Base-by-base conservation (phyloP, 2,888 invertebrate genomes). In the Meteorus colon region DNA sequence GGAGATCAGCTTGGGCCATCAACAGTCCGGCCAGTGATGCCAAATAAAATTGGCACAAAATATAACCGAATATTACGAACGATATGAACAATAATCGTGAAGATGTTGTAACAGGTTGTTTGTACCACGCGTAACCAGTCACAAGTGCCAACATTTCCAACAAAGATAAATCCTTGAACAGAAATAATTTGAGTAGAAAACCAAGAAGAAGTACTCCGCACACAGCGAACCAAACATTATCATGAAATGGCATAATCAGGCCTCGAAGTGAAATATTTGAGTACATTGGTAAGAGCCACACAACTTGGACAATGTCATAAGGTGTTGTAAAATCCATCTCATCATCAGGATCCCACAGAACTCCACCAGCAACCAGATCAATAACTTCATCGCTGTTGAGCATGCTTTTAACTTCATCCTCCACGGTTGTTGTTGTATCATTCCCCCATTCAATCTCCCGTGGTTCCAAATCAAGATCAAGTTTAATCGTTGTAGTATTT, bases 1-100 rank as follows among this genome's bases (percentile, higher is more conserved):
- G 84, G 2, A 63, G 3, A 5, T 80, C 78, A 0, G 85, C 81
- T 1, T 78, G 81, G 10, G 84, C 82, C 68, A 87, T 81, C 63
- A 89, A 77, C 69, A 86, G 85, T 4, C 86, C 86, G 0, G 88
- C 84, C 59, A 89, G 69, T 1, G 88, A 84, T 3, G 86, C 88
- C n/a, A 88, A 77, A 77, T 88, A 89, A 16, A 83, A 80, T 59
- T 89, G 88, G 4, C 84, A 80, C 5, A 88, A 72, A 16, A 88
- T 79, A 51, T 85, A 84, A 0, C 88, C 86, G 51, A 85, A 88
- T 1, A 88, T 69, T 0, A 82, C 79, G 86, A 87, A 88, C 5
- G 86, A 83, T 5, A 87, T 78, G n/a, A 85, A 88, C 16, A 84
- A 81, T 4, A 88, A 79, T 60, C 85, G 81, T 4, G 81, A 77